A percentile compares a stretch with the other conserved stretches of the same genome.
These are phyloP conservation scores for Corythaeola cristata DNA, from an alignment of 2,113 vertebrate genomes.

Conservation along the genomic window DNA sequence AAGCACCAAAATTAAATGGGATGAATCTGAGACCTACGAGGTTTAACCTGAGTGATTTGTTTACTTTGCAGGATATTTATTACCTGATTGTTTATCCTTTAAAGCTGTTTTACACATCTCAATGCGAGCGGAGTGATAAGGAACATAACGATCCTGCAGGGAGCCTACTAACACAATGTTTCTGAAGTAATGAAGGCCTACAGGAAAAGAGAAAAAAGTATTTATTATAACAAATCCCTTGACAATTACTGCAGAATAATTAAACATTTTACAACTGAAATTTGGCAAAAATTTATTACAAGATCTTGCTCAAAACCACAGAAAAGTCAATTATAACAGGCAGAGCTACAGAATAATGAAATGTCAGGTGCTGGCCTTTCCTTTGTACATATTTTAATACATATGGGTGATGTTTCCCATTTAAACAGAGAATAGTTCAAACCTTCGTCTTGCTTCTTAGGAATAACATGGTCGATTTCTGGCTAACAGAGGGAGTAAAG, in stretches of 20 bases:
- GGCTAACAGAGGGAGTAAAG: background rate
- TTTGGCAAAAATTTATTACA: background rate
- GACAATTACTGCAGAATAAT: background rate
- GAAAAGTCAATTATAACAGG: background rate
- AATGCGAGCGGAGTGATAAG: conserved; percentile 97
- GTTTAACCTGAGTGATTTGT: background rate
- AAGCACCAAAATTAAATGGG: background rate
- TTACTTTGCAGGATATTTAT: conserved; percentile 28
- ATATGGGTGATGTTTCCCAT: background rate
- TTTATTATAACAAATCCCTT: background rate
- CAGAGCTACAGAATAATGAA: background rate
- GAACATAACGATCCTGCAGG: conserved; percentile 97
- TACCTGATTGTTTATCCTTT: conserved; percentile 98
- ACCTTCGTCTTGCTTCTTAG: background rate
- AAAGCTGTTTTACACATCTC: conserved; percentile 99
- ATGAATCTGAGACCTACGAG: background rate
- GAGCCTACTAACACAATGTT: conserved; percentile 97
- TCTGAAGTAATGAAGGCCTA: conserved; percentile 96
- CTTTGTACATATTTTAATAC: background rate
- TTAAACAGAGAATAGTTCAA: background rate
- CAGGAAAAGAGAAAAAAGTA: background rate
- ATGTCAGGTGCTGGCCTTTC: background rate
- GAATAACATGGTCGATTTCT: background rate
- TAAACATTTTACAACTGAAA: background rate
- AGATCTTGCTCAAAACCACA: background rate